Evolutionary conservation across 2,113 vertebrate species (phyloP).

Genomic region (Arizona elegans): DNA sequence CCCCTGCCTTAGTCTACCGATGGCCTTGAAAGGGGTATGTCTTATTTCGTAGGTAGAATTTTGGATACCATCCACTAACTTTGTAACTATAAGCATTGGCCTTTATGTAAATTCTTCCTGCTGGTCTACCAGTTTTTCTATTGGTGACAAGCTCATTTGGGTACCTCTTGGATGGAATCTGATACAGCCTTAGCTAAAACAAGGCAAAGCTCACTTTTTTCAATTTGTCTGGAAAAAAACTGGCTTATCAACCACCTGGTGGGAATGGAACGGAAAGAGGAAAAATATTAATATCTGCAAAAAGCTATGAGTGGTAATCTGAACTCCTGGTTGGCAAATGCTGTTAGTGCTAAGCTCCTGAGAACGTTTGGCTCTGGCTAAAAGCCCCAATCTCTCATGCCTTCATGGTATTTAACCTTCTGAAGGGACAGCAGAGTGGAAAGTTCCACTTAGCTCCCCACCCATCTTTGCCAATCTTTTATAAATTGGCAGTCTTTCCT

Average conservation of each 20-base stretch:
- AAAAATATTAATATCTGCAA: not conserved
- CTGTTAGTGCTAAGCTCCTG: not conserved
- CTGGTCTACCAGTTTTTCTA: not conserved
- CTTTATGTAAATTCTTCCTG: not conserved
- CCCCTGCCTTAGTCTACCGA: not conserved
- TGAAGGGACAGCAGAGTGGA: not conserved
- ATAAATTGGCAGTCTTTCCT: not conserved
- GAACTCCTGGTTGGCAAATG: not conserved
- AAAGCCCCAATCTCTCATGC: not conserved
- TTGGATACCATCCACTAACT: not conserved
- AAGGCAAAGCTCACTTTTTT: too few species aligned
- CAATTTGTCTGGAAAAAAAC: not conserved
- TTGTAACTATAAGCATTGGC: not conserved
- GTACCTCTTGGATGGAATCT: too few species aligned
- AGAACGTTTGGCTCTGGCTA: not conserved
- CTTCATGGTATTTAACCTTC: slow-evolving; percentile 6
- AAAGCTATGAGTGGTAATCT: not conserved
- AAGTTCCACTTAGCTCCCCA: slow-evolving; percentile 2
- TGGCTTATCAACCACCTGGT: not conserved
- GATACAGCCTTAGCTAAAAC: not conserved
- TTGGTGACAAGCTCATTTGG: not conserved
- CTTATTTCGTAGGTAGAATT: not conserved
- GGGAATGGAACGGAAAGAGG: not conserved
- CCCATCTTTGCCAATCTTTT: not conserved
- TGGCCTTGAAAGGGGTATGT: not conserved